phyloP scores from a whole-genome alignment of 2,113 vertebrate species.

The Pollachius pollachius region DNA sequence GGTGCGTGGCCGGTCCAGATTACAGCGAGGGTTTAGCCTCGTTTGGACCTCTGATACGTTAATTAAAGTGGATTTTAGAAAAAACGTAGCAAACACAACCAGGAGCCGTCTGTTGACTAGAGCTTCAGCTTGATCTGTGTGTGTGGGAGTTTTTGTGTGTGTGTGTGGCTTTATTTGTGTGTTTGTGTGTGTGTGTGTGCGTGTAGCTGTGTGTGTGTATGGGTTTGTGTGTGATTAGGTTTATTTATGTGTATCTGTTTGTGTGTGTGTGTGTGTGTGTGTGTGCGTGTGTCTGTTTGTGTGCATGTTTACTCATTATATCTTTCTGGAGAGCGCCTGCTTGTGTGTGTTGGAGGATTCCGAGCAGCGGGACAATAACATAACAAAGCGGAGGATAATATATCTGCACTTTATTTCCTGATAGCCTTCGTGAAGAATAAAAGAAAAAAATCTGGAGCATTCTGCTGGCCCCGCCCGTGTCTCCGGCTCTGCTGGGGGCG shows the following conservation, averaged over 20 bases:
- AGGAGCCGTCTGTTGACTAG: slow-evolving; percentile 69
- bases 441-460: slow-evolving; percentile 43
- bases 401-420: slow-evolving; percentile 60
- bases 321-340: slow-evolving; percentile 14
- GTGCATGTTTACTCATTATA: slow-evolving; percentile 5
- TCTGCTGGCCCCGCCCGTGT: slow-evolving; percentile 54
- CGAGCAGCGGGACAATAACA: slow-evolving; percentile 54
- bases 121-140: slow-evolving; percentile 25
- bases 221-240: slow-evolving; percentile 19
- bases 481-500: slow-evolving; percentile 40
- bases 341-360: slow-evolving; percentile 14
- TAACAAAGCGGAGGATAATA: slow-evolving; percentile 53
- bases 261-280: slow-evolving; percentile 14
- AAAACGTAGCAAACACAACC: slow-evolving; percentile 61
- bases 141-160: slow-evolving; percentile 17
- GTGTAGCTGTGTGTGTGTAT: slow-evolving; percentile 14
- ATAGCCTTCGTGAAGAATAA: slow-evolving; percentile 52
- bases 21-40: slow-evolving; percentile 63
- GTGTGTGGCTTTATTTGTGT: slow-evolving; percentile 23
- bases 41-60: slow-evolving; percentile 71
- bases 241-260: slow-evolving; percentile 27
- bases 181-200: slow-evolving; percentile 10
- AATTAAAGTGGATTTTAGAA: slow-evolving; percentile 72
- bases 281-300: no score
- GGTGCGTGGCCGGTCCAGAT: slow-evolving; percentile 62